Evolutionary conservation across 2,888 invertebrate species (phyloP).

Genomic region (Epistrophe grossulariae): DNA sequence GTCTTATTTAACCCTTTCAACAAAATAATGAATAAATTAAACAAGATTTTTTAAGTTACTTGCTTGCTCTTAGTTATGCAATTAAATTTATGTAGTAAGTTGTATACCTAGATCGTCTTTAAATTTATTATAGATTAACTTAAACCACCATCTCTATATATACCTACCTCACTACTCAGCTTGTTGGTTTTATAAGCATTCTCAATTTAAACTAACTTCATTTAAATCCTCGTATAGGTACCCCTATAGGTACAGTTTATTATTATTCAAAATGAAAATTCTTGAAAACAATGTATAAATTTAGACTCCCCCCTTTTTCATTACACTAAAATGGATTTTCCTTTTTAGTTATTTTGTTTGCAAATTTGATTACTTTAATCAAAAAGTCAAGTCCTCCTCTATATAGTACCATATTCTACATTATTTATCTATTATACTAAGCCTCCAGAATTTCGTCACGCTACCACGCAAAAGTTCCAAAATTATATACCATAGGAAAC

Average conservation of each 20-base stretch:
- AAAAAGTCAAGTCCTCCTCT: not conserved
- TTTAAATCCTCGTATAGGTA: not conserved
- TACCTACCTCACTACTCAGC: too few species aligned
- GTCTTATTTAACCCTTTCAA: too few species aligned
- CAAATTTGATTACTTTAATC: constrained; percentile 34
- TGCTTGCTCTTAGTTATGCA: too few species aligned
- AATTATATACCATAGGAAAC: not conserved
- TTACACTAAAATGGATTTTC: too few species aligned
- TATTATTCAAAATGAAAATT: not conserved
- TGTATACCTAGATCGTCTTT: too few species aligned
- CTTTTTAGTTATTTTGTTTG: constrained; percentile 5
- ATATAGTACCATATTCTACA: not conserved
- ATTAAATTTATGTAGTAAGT: too few species aligned
- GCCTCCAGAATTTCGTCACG: constrained; percentile 5
- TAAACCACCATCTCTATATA: too few species aligned
- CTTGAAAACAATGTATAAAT: not conserved
- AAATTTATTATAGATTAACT: too few species aligned
- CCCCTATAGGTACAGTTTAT: not conserved
- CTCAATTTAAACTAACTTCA: not conserved
- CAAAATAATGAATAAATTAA: too few species aligned
- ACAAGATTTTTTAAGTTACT: too few species aligned
- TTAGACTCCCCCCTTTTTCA: not conserved
- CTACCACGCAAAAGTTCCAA: not conserved
- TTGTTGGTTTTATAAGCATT: too few species aligned
- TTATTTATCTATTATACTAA: constrained; percentile 9